A percentile compares a stretch with the other conserved stretches of the same genome.
Evolutionary conservation across 2,888 invertebrate species (phyloP).

Genomic region (Teleogryllus oceanicus): DNA sequence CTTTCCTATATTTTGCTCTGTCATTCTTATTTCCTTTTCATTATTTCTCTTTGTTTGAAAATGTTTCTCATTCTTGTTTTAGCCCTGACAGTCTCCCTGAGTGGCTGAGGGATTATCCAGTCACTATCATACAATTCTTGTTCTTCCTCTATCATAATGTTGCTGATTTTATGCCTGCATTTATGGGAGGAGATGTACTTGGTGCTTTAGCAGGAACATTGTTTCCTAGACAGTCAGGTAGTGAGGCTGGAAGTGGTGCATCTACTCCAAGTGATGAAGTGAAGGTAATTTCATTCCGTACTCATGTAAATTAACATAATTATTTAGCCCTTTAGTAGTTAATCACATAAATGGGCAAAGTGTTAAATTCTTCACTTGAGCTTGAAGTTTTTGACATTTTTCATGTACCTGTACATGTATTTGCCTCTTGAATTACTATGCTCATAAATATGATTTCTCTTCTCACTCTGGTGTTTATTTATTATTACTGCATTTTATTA

Average conservation of each 20-base stretch:
- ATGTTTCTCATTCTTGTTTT: constrained; percentile 18
- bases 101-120: constrained; percentile 75
- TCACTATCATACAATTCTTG: constrained; percentile 80
- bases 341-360: too few relatives aligned
- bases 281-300: constrained; percentile 43
- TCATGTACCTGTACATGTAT: too few relatives aligned
- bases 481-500: too few relatives aligned
- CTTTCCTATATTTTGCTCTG: too few relatives aligned
- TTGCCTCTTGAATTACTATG: too few relatives aligned
- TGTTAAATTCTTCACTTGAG: too few relatives aligned
- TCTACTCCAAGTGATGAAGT: constrained; percentile 68
- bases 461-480: too few relatives aligned
- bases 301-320: too few relatives aligned
- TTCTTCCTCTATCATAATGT: constrained; percentile 95
- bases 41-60: not conserved
- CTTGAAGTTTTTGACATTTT: too few relatives aligned
- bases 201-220: constrained; percentile 80
- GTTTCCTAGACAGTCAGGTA: constrained; percentile 62
- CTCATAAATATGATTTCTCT: too few relatives aligned
- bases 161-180: constrained; percentile 85
- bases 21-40: not conserved
- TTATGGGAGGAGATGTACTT: constrained; percentile 88
- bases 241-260: constrained; percentile 73
- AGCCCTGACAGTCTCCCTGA: constrained; percentile 57
- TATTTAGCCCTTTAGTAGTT: too few relatives aligned